A percentile compares a stretch with the other conserved stretches of the same genome.
Conservation (phyloP, 2,888 invertebrate genomes). For the Diploptera punctata region DNA sequence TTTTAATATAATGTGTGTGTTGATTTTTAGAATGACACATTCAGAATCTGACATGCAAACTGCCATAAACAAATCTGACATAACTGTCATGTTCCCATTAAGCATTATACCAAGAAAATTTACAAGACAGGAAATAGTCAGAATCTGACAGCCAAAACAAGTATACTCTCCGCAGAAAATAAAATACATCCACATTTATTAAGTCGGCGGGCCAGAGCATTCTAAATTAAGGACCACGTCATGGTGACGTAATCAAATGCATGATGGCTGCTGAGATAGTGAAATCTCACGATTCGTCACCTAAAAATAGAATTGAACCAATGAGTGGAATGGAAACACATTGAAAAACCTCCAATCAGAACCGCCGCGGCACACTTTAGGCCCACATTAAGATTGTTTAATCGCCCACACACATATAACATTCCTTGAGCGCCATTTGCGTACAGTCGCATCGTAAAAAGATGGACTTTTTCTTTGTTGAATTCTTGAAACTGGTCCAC, state of each 20-base stretch:
- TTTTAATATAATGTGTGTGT: no score
- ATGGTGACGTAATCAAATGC: not conserved
- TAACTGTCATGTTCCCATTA: no score
- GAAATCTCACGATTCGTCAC: conserved; percentile 5
- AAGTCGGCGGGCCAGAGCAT: no score
- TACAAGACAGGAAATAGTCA: no score
- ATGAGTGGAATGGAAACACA: not conserved
- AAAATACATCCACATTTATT: no score
- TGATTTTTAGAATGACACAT: no score
- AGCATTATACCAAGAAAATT: no score
- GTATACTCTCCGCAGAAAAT: no score
- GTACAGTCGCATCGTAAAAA: conserved; percentile 1
- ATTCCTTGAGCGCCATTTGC: not conserved
- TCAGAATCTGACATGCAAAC: no score
- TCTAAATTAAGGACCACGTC: not conserved
- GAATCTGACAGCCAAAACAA: no score
- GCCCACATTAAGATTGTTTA: not conserved
- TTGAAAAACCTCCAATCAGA: conserved; percentile 2
- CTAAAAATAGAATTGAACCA: conserved; percentile 2
- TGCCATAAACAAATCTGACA: no score
- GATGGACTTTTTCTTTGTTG: not conserved
- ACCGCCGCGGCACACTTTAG: not conserved
- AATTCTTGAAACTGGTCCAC: not conserved
- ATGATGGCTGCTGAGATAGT: not conserved
- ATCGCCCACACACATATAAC: conserved; percentile 1